Evolutionary conservation across 2,888 invertebrate genomes (phyloP), one percentile per base, ranked within the genome.

Genomic region (Neoitamus cyanurus): DNA sequence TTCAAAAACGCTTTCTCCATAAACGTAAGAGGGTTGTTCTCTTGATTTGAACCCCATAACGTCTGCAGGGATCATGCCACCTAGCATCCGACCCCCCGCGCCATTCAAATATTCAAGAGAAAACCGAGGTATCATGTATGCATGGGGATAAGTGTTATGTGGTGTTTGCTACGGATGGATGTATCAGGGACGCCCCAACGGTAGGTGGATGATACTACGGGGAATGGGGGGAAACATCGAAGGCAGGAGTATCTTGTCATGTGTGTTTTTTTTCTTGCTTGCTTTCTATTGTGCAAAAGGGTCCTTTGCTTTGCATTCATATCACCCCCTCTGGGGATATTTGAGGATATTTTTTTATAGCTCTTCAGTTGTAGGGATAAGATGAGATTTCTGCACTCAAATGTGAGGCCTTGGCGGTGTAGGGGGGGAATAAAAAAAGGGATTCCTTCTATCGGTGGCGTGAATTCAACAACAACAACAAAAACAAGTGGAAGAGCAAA

Each of bases 1-100:
- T 73, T 73, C 36, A 34, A 73, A 73, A 73, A 73, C 36, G 73
- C 34, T 73, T 73, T 36, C 73, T 36, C 31, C 73, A 34, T 36
- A 20, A 37, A 20, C 73, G 34, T 73, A 34, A 34, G 73, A 34
- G 73, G 73, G 73, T 73, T 73, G 73, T 73, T 73, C 34, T 73
- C 73, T 73, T 73, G 73, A 73, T 73, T 73, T 34, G 37, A 73
- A 73, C 73, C 31, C 34, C 36, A 73, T 73, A 36, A 73, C 73
- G 73, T 58, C 34, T 73, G 37, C 34, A 20, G 73, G 36, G 31
- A 73, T 73, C 36, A 34, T 73, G 20, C 34, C 73, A 36, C 25
- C 70, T 70, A 58, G 15, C 58, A n/a, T 25, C 20, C 58, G 58
- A 3, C 34, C 58, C 48, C 48, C 0, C 20, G 15, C 20, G 15